Evolutionary conservation across 2,888 invertebrate genomes (phyloP).

Genomic region (Xanthorhoe designata): DNA sequence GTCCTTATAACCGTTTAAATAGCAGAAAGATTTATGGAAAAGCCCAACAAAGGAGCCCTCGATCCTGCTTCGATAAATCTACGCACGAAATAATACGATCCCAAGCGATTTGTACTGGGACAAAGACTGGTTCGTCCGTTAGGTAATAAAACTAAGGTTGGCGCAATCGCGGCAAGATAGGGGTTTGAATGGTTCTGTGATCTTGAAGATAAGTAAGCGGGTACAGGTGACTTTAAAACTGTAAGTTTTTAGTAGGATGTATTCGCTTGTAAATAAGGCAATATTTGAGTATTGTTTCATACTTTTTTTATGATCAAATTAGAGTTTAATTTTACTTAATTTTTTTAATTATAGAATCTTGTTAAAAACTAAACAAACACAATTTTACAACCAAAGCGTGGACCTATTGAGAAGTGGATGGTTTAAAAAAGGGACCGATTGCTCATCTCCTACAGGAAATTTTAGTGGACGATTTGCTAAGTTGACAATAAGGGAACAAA

Average conservation of each 20-base stretch:
- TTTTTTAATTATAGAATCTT: too few relatives aligned
- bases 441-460: too few relatives aligned
- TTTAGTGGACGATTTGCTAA: too few relatives aligned
- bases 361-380: too few relatives aligned
- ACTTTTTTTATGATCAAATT: too few relatives aligned
- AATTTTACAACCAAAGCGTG: too few relatives aligned
- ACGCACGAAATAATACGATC: constrained; percentile 81
- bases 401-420: too few relatives aligned
- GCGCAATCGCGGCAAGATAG: constrained; percentile 20
- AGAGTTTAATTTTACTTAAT: too few relatives aligned
- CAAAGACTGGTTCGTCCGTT: constrained; percentile 73
- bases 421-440: too few relatives aligned
- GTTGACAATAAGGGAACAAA: too few relatives aligned
- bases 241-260: background rate
- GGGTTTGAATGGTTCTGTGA: constrained; percentile 14
- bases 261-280: background rate
- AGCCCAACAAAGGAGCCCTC: constrained; percentile 79
- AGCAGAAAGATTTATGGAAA: constrained; percentile 80
- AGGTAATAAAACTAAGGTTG: constrained; percentile 68
- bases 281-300: too few relatives aligned
- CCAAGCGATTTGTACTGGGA: constrained; percentile 76
- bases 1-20: constrained; percentile 83
- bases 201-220: constrained; percentile 9
- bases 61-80: constrained; percentile 80
- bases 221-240: constrained; percentile 4